These are phyloP conservation scores for Odontomachus brunneus DNA, from an alignment of 1,140 invertebrate species.

Conservation along the genomic window DNA sequence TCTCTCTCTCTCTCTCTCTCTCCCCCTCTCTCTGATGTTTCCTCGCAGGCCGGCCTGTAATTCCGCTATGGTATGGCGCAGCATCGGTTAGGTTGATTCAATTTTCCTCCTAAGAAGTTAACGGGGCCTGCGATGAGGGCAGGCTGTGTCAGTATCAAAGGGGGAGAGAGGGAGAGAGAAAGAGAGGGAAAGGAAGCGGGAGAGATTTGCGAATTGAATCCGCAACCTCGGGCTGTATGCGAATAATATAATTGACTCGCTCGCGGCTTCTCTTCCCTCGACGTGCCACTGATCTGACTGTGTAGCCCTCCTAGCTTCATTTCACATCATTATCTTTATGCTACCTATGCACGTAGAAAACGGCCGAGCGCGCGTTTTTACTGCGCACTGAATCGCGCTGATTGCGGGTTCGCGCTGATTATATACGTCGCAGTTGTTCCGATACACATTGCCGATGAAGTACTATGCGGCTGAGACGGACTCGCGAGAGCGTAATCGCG, in stretches of 20 bases:
- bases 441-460: slow-evolving; percentile 4
- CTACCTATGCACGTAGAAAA: not conserved
- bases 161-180: no score
- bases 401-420: slow-evolving; percentile 35
- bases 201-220: slow-evolving; percentile 11
- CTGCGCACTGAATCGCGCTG: slow-evolving; percentile 33
- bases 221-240: not conserved
- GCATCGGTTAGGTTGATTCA: slow-evolving; percentile 26
- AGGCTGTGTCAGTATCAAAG: no score
- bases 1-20: no score
- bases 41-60: slow-evolving; percentile 11
- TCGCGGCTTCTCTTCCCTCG: slow-evolving; percentile 5
- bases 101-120: slow-evolving; percentile 20
- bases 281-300: slow-evolving; percentile 18
- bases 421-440: slow-evolving; percentile 24
- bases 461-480: not conserved
- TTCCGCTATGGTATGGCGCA: slow-evolving; percentile 25
- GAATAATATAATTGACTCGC: slow-evolving; percentile 35
- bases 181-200: no score
- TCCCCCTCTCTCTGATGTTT: not conserved
- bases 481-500: not conserved
- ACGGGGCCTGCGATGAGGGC: not conserved
- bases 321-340: slow-evolving; percentile 49
- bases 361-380: slow-evolving; percentile 21
- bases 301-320: slow-evolving; percentile 29